These are phyloP conservation scores for Macrotrachela quadricornifera DNA, from an alignment of 1,140 invertebrate species.

Conservation along the genomic window DNA sequence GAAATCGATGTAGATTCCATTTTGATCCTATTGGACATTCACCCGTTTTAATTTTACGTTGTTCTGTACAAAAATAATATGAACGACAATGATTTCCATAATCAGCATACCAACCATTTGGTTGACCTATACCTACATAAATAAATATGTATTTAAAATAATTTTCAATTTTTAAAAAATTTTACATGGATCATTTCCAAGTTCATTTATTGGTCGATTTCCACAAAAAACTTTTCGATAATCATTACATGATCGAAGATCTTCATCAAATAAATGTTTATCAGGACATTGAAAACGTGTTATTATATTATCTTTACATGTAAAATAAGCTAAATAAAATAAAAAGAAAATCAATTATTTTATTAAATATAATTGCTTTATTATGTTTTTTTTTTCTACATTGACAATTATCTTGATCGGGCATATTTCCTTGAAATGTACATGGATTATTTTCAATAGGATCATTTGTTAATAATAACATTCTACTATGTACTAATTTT, in stretches of 20 bases:
- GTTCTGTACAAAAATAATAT: slow-evolving; percentile 3
- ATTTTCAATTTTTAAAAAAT: no score
- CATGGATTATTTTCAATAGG: neutral
- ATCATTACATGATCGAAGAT: slow-evolving; percentile 1
- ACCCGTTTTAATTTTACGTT: slow-evolving; percentile 2
- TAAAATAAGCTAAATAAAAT: neutral
- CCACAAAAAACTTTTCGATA: slow-evolving; percentile 5
- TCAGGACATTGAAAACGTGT: neutral
- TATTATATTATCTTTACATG: no score
- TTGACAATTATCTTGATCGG: slow-evolving; percentile 6
- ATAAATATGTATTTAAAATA: no score
- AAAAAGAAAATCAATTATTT: no score
- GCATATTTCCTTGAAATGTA: neutral
- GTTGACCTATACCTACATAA: neutral
- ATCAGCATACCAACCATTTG: slow-evolving; percentile 3
- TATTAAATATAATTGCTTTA: no score
- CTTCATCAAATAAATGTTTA: slow-evolving; percentile 5
- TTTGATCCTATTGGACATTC: slow-evolving; percentile 8
- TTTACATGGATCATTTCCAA: neutral
- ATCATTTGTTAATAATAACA: neutral
- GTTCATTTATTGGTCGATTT: slow-evolving; percentile 4
- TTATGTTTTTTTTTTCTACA: no score
- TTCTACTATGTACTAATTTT: no score
- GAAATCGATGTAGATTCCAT: slow-evolving; percentile 1
- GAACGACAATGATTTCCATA: slow-evolving; percentile 1